Base-by-base conservation (phyloP, 2,113 vertebrate genomes). In the Romanogobio albipinnatus region DNA sequence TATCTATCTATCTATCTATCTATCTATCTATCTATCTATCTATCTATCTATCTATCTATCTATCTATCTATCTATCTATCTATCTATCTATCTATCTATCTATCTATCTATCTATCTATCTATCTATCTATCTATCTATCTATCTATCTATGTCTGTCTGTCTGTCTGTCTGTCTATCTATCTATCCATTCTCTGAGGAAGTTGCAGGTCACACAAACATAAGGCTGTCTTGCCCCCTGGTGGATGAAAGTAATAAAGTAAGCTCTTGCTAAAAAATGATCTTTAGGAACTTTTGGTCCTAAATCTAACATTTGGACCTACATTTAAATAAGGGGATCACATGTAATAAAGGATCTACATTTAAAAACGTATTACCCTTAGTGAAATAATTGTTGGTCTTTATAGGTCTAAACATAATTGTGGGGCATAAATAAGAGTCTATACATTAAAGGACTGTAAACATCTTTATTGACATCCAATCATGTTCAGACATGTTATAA, bases 191-290 rank as follows among this genome's bases (percentile, higher is more conserved):
- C n/a, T 33, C 62, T 14, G 6, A 26, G 19, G 22, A 51, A 73
- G 49, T n/a, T 59, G 7, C 26, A 8, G 17, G 10, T 51, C 15
- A 19, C 29, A 49, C 15, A 78, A 75, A 66, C 19, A 43, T 56
- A 62, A 29, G 8, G 36, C 24, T 68, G 64, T 64, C n/a, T 49
- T 88, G 87, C 87, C 76, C 70, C 76, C 87, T 86, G 51, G 68
- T 88, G 87, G 81, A 76, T 70, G 13, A 22, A 51, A 15, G 11
- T 33, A 82, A 76, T 71, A 85, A 53, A 10, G 9, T 77, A 61
- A 13, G n/a, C 22, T 61, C 26, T 83, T 9, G 36, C 39, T 39
- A 33, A 15, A 9, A 17, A 39, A 47, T 13, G 4, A 36, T 33
- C 6, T 53, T 53, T 53, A 53, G 5, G 51, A 53, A 53, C 1